phyloP scores from a whole-genome alignment of 2,797 vertebrate genomes.

The Epinephelus coioides region DNA sequence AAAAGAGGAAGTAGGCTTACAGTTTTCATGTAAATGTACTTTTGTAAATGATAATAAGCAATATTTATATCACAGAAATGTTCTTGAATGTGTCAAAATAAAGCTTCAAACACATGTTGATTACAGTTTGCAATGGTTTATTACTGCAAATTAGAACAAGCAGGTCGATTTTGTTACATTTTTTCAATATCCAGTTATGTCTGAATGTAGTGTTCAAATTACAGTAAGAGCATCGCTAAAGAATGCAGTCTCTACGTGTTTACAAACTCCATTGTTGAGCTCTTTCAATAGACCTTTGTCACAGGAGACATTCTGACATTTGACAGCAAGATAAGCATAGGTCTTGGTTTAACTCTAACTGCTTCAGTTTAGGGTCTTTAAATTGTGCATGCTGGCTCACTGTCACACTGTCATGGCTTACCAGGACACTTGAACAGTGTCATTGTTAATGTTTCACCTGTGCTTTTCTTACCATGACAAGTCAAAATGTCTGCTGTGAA shows the following conservation, averaged over 20 bases:
- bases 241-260: neutral
- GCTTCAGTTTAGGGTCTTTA: neutral
- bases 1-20: neutral
- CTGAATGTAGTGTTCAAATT: neutral
- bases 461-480: neutral
- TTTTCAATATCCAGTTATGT: neutral
- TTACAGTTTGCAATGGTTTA: slow-evolving; percentile 40
- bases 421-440: neutral
- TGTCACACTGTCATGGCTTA: neutral
- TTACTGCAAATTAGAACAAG: slow-evolving; percentile 19
- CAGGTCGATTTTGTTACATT: neutral
- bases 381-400: neutral
- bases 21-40: neutral
- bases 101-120: slow-evolving; percentile 13
- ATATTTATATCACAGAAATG: neutral
- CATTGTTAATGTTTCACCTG: neutral
- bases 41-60: neutral
- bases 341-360: neutral
- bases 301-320: neutral
- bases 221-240: neutral
- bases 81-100: slow-evolving; percentile 3
- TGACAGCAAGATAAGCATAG: too few relatives aligned
- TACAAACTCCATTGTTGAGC: neutral
- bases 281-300: neutral
- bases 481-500: neutral